These are phyloP conservation scores for Paraescarpia echinospica DNA, from an alignment of 1,140 invertebrate genomes.

Conservation along the genomic window DNA sequence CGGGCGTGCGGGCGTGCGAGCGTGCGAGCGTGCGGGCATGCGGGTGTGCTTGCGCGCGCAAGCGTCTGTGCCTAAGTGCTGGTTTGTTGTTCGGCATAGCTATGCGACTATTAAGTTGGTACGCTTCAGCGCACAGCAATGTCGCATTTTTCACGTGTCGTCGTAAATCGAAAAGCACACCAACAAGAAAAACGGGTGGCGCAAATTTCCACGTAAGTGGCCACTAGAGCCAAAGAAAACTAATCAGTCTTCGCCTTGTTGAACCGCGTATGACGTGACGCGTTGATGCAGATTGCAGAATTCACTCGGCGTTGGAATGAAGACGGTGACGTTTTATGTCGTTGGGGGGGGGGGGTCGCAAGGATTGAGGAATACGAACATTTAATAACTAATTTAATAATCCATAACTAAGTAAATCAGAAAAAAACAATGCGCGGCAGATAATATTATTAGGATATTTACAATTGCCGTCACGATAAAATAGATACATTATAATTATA, in stretches of 20 bases:
- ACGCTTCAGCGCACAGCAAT: background rate
- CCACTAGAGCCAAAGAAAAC: background rate
- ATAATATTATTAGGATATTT: too few species aligned
- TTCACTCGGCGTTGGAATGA: background rate
- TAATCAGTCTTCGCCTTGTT: background rate
- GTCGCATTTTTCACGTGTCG: background rate
- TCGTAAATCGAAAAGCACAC: background rate
- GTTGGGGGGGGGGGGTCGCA: too few species aligned
- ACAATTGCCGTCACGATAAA: too few species aligned
- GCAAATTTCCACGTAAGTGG: background rate
- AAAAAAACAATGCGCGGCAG: too few species aligned
- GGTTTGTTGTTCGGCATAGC: background rate
- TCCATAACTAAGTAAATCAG: too few species aligned
- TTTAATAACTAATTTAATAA: too few species aligned
- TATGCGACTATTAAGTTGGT: background rate
- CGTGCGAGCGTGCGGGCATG: background rate
- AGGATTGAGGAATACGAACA: too few species aligned
- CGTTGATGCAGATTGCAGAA: background rate
- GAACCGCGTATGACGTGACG: background rate
- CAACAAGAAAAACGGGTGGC: background rate
- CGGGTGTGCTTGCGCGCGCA: background rate
- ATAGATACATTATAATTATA: too few species aligned
- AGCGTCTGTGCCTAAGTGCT: background rate
- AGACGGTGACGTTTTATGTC: background rate
- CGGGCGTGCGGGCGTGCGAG: too few species aligned